Percentiles rank a stretch among this genome's conserved stretches.
Evolutionary conservation across 2,888 invertebrate species (phyloP).

Genomic region (Pandemis cinnamomeana): DNA sequence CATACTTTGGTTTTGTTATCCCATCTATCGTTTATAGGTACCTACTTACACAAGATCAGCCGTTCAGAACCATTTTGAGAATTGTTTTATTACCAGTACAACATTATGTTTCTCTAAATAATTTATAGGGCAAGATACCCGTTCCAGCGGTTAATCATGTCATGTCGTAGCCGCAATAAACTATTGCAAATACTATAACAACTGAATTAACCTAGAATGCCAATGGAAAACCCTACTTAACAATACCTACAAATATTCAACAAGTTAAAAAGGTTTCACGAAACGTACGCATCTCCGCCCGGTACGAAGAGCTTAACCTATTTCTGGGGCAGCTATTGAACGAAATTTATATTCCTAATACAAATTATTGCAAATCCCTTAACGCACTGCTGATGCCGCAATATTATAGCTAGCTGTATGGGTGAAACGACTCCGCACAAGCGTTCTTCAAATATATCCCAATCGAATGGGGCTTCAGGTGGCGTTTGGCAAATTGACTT

Average conservation of each 20-base stretch:
- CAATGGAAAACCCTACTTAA: slow-evolving; percentile 4
- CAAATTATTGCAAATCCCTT: slow-evolving; percentile 17
- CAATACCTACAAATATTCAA: slow-evolving; percentile 18
- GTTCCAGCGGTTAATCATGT: neutral
- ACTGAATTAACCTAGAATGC: neutral
- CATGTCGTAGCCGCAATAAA: neutral
- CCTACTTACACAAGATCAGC: no score
- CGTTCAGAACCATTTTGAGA: no score
- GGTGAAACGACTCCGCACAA: neutral
- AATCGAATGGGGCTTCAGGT: slow-evolving; percentile 8
- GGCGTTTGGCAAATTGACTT: slow-evolving; percentile 16
- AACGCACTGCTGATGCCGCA: neutral
- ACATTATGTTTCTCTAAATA: no score
- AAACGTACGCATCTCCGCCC: slow-evolving; percentile 27
- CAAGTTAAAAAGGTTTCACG: slow-evolving; percentile 32
- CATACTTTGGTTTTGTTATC: no score
- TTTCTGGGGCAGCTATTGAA: slow-evolving; percentile 31
- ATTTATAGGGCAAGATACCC: no score
- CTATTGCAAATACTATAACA: neutral
- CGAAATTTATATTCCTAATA: slow-evolving; percentile 21
- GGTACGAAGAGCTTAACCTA: slow-evolving; percentile 34
- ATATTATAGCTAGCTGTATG: neutral
- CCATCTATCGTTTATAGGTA: no score
- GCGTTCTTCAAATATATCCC: slow-evolving; percentile 8
- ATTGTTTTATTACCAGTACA: no score